These are phyloP conservation scores for Gambusia affinis DNA, from an alignment of 2,113 vertebrate species.

Conservation along the genomic window DNA sequence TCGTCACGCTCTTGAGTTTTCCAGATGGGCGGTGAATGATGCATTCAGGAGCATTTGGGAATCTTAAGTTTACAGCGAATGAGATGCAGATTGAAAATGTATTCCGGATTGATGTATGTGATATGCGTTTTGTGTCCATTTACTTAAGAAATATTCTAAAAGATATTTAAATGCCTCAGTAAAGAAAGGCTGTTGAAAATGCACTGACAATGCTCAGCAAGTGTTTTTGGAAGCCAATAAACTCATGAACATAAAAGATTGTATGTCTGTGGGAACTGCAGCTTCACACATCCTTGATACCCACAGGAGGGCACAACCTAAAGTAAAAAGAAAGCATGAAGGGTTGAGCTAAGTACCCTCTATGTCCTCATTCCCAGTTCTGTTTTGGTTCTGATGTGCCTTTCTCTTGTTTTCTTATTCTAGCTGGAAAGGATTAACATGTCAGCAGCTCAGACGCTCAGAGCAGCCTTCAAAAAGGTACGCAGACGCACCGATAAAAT, in stretches of 20 bases:
- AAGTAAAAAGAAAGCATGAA: neutral
- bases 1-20: neutral
- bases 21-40: neutral
- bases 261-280: too few relatives aligned
- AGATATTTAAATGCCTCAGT: neutral
- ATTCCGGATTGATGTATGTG: neutral
- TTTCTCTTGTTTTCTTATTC: neutral
- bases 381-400: conserved; percentile 5
- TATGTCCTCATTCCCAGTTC: neutral
- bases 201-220: neutral
- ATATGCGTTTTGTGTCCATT: neutral
- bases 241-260: neutral
- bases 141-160: neutral
- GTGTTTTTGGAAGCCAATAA: neutral
- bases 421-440: conserved; percentile 98
- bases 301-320: neutral
- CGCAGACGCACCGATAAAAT: conserved; percentile 7
- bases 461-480: conserved; percentile 99
- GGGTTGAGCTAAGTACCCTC: neutral
- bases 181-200: neutral
- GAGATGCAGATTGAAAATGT: neutral
- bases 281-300: neutral
- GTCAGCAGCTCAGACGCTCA: conserved; percentile 96
- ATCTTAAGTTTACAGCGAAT: neutral
- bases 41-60: neutral